A percentile compares a stretch with the other conserved stretches of the same genome.
phyloP scores from a whole-genome alignment of 2,888 invertebrate genomes.

The Bibio marci region DNA sequence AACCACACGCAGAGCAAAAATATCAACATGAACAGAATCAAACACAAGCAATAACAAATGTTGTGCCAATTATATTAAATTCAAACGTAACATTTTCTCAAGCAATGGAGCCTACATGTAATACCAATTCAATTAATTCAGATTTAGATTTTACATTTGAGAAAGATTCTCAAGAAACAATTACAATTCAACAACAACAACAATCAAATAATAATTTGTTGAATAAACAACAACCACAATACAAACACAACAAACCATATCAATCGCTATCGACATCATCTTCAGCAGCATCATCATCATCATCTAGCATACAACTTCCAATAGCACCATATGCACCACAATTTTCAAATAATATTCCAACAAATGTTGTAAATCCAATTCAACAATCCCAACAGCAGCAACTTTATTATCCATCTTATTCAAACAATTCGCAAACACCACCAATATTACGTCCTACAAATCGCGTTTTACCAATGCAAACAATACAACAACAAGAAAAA shows the following conservation, averaged over 20 bases:
- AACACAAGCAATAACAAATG: too few species aligned
- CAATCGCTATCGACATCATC: not conserved
- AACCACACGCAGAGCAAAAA: too few species aligned
- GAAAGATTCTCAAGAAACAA: too few species aligned
- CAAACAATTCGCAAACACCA: constrained; percentile 8
- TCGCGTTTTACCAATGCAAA: constrained; percentile 60
- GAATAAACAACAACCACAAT: not conserved
- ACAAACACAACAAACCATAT: not conserved
- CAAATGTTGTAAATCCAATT: constrained; percentile 54
- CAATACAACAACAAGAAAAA: constrained; percentile 41
- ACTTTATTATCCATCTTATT: constrained; percentile 8
- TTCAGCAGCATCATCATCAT: not conserved
- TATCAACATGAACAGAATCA: too few species aligned
- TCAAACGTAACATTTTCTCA: too few species aligned
- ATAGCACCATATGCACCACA: constrained; percentile 36
- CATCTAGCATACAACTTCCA: constrained; percentile 37
- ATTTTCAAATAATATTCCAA: constrained; percentile 44
- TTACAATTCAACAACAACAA: too few species aligned
- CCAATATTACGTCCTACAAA: constrained; percentile 45
- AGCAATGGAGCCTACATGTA: too few species aligned
- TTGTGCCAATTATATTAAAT: too few species aligned
- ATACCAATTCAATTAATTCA: too few species aligned
- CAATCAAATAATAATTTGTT: too few species aligned
- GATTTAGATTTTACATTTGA: too few species aligned
- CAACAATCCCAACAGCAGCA: constrained; percentile 26